Conservation (phyloP, 2,113 vertebrate species). For the Elgaria multicarinata region DNA sequence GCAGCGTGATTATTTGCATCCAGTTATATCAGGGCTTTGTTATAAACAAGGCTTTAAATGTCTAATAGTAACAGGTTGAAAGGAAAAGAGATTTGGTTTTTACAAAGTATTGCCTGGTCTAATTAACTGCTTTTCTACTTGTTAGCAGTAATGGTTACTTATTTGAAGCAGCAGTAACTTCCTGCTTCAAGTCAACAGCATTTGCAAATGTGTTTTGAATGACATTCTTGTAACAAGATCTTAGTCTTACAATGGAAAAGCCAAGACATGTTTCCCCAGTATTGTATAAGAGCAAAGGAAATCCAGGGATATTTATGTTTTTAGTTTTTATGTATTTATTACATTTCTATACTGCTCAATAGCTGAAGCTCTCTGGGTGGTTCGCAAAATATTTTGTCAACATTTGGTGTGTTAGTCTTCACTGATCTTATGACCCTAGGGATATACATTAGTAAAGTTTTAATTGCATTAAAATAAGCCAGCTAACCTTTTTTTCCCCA, state of each 20-base stretch:
- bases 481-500: neutral
- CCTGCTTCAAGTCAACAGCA: neutral
- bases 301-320: fast-evolving
- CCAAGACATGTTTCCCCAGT: fast-evolving
- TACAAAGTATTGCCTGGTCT: neutral
- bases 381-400: neutral
- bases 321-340: neutral
- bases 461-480: neutral
- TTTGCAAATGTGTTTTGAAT: neutral
- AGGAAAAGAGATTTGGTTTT: neutral
- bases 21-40: neutral
- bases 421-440: neutral
- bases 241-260: neutral
- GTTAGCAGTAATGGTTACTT: neutral
- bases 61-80: slow-evolving; percentile 5
- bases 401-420: neutral
- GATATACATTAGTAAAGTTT: neutral
- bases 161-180: neutral
- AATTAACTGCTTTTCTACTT: neutral
- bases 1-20: neutral
- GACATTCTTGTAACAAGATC: neutral
- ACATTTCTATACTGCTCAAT: no score
- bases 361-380: no score
- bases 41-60: slow-evolving; percentile 19
- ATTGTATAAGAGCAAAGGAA: fast-evolving